These are phyloP conservation scores for Drosophila nigritarsus DNA, from an alignment of 2,888 invertebrate genomes.

Conservation along the genomic window DNA sequence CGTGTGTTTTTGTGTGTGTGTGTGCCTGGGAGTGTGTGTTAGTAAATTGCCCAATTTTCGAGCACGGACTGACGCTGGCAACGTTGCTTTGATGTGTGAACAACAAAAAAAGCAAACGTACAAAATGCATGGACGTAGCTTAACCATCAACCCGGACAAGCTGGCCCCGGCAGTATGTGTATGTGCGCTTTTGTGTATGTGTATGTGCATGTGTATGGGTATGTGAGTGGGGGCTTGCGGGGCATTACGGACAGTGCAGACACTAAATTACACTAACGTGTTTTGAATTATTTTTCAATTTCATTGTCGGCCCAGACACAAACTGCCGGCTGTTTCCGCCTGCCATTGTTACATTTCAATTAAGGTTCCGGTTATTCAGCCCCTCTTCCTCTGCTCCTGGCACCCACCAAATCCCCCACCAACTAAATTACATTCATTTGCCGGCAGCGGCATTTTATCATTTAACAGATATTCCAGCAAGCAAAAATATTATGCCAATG, in stretches of 20 bases:
- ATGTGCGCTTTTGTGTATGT: conserved; percentile 6
- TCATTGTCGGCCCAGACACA: conserved; percentile 77
- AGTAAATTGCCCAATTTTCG: conserved; percentile 75
- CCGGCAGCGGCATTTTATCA: conserved; percentile 73
- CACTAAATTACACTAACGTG: conserved; percentile 84
- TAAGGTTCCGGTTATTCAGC: conserved; percentile 60
- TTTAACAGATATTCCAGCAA: conserved; percentile 68
- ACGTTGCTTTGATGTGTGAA: conserved; percentile 74
- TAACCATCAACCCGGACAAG: conserved; percentile 18
- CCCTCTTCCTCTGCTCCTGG: background rate
- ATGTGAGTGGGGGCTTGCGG: background rate
- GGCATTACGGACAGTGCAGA: conserved; percentile 52
- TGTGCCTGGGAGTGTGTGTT: conserved; percentile 34
- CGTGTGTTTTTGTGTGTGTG: conserved; percentile 10
- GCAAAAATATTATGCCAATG: conserved; percentile 66
- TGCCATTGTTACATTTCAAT: conserved; percentile 76
- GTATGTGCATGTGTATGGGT: background rate
- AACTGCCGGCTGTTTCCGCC: conserved; percentile 66
- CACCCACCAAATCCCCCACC: background rate
- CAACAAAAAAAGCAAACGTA: conserved; percentile 52
- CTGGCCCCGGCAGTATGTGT: conserved; percentile 27
- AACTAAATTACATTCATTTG: conserved; percentile 18
- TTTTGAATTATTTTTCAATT: conserved; percentile 83
- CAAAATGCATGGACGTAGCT: conserved; percentile 43
- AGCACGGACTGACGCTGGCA: conserved; percentile 54